Conservation (phyloP, 2,113 vertebrate genomes). For the Anolis sagrei region DNA sequence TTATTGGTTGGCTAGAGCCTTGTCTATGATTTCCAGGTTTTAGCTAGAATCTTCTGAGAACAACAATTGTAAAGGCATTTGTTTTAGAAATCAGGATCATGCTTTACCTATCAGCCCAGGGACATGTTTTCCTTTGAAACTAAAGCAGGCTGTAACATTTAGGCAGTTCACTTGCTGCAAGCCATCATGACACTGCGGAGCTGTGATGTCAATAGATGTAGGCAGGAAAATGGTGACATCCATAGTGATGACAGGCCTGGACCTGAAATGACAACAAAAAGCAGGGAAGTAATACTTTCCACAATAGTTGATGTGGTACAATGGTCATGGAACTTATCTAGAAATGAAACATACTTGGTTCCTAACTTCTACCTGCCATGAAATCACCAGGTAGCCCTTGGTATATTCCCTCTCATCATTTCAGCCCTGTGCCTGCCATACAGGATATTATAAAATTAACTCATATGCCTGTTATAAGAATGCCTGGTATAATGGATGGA, state of each 20-base stretch:
- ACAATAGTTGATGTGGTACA: not conserved
- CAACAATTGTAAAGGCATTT: not conserved
- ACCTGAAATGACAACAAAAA: conserved; percentile 71
- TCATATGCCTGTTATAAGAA: not conserved
- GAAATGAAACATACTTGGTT: not conserved
- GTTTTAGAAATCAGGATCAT: not conserved
- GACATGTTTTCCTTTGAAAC: conserved; percentile 87
- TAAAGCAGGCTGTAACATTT: conserved; percentile 86
- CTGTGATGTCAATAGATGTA: conserved; percentile 92
- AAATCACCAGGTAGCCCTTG: not conserved
- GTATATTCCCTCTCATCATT: not conserved
- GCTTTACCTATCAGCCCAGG: conserved; percentile 92
- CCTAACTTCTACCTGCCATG: not conserved
- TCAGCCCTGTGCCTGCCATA: not conserved
- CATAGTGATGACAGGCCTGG: conserved; percentile 91
- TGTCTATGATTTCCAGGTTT: not conserved
- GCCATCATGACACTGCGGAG: conserved; percentile 92
- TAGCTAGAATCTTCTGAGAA: not conserved
- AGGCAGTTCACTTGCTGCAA: conserved; percentile 90
- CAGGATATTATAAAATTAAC: not conserved
- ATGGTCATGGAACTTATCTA: not conserved
- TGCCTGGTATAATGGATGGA: not conserved
- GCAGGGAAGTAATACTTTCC: not conserved
- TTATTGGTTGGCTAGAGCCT: not conserved
- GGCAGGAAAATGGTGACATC: conserved; percentile 90